Conservation (phyloP, 2,888 invertebrate genomes). For the Blera fallax region DNA sequence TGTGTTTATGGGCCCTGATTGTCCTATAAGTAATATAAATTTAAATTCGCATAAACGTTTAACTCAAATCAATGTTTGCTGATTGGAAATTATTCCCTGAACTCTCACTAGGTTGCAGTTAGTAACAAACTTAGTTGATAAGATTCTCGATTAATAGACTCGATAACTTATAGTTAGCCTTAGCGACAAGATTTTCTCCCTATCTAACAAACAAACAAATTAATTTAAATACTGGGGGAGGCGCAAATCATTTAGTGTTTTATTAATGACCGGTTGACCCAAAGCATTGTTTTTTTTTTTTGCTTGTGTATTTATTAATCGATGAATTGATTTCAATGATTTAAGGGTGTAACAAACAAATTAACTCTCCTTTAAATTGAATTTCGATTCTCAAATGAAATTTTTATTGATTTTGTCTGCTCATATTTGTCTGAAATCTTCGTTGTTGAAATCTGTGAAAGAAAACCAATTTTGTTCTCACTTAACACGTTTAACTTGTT, state of each 20-base stretch:
- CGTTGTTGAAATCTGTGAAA: not conserved
- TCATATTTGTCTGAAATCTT: not conserved
- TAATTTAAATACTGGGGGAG: not conserved
- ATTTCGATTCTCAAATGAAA: not conserved
- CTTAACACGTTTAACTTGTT: not conserved
- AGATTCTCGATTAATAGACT: not conserved
- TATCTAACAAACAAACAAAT: not conserved
- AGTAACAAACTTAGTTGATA: conserved; percentile 4
- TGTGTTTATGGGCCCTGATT: not conserved
- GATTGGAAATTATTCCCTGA: not conserved
- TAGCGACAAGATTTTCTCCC: not conserved
- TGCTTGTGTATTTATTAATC: not conserved
- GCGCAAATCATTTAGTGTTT: not conserved
- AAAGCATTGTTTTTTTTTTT: not conserved
- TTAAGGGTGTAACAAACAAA: not conserved
- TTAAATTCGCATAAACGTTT: not conserved
- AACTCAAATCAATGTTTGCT: not conserved
- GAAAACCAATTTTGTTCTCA: not conserved
- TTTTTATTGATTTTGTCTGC: not conserved
- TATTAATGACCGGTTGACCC: not conserved
- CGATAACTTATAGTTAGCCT: not conserved
- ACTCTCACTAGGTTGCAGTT: not conserved
- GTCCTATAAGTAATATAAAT: not conserved
- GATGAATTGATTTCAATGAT: not conserved
- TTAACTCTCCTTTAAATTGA: not conserved